phyloP scores from a whole-genome alignment of 1,140 invertebrate genomes.

The Telenomus remus region DNA sequence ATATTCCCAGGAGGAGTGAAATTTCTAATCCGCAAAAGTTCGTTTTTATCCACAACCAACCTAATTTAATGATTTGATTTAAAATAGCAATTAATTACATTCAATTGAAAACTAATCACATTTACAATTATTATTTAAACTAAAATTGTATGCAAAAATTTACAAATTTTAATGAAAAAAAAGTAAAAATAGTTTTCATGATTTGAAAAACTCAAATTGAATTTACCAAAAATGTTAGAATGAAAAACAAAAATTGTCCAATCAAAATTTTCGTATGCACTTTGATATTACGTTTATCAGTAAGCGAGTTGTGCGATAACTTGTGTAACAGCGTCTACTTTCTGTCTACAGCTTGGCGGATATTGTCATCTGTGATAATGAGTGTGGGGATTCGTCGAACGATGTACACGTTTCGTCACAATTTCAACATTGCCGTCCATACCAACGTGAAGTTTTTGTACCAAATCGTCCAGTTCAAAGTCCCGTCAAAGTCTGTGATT shows the following conservation, averaged over 20 bases:
- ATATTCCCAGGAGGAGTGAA: neutral
- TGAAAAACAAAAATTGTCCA: no score
- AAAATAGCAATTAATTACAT: neutral
- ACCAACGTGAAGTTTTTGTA: no score
- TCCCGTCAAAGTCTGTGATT: no score
- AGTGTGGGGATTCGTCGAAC: conserved; percentile 23
- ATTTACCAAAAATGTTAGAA: no score
- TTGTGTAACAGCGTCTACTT: conserved; percentile 46
- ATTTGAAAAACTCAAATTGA: no score
- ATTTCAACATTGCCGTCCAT: neutral
- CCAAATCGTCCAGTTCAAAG: no score
- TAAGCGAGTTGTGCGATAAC: conserved; percentile 22
- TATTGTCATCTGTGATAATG: conserved; percentile 43
- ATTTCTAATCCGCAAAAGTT: neutral
- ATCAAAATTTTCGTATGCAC: neutral
- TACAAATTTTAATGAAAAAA: no score
- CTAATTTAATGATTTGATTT: no score
- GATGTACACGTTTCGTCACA: conserved; percentile 16
- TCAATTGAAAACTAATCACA: neutral
- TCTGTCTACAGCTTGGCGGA: conserved; percentile 50
- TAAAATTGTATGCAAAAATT: no score
- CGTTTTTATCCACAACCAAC: no score
- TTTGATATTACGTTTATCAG: conserved; percentile 6
- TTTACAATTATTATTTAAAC: no score
- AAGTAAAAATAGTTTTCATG: no score